Conservation (phyloP, 2,888 invertebrate species). For the Phortica magna region DNA sequence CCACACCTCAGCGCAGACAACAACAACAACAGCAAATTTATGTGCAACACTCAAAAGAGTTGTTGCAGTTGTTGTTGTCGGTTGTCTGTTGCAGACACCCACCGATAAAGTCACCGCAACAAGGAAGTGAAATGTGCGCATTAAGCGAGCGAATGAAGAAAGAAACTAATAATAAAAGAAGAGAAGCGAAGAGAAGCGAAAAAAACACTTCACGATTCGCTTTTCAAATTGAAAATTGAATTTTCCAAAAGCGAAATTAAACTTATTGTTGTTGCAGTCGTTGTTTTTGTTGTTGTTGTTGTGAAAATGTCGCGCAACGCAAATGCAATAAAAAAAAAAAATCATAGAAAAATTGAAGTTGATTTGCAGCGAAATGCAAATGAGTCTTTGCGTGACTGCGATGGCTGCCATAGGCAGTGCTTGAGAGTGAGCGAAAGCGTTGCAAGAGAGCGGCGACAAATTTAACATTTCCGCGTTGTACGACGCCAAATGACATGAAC, state of each 20-base stretch:
- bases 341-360: conserved; percentile 41
- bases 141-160: neutral
- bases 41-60: conserved; percentile 57
- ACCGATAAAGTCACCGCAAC: conserved; percentile 49
- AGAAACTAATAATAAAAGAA: neutral
- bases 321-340: neutral
- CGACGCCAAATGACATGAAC: conserved; percentile 57
- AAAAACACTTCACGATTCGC: conserved; percentile 56
- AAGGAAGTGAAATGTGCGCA: conserved; percentile 28
- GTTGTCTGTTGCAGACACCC: conserved; percentile 62
- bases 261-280: conserved; percentile 31
- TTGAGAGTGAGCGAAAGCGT: neutral
- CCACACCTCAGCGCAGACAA: conserved; percentile 58
- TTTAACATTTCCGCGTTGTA: conserved; percentile 70
- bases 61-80: conserved; percentile 30
- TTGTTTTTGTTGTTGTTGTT: conserved; percentile 31
- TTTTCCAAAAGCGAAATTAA: conserved; percentile 51
- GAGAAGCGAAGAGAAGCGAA: neutral
- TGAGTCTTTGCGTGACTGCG: neutral
- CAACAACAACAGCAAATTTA: conserved; percentile 63
- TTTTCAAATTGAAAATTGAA: conserved; percentile 71
- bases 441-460: conserved; percentile 19
- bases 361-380: conserved; percentile 58
- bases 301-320: conserved; percentile 29
- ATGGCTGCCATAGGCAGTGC: neutral